These are phyloP conservation scores for Xylocampa areola DNA, from an alignment of 2,888 invertebrate genomes.

Conservation along the genomic window DNA sequence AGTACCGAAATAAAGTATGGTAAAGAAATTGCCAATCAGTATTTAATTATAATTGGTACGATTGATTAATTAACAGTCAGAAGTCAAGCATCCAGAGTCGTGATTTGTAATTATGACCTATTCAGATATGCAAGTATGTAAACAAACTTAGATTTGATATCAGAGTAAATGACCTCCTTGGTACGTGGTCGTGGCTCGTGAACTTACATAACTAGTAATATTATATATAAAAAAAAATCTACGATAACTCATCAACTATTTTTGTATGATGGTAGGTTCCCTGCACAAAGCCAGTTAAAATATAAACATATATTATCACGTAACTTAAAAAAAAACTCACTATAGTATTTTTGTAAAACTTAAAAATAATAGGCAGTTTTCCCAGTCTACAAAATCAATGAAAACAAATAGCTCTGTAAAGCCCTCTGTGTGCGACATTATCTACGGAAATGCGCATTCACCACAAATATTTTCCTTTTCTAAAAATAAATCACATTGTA, in stretches of 20 bases:
- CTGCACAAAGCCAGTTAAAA: no score
- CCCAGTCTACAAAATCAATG: no score
- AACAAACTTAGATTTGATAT: constrained; percentile 47
- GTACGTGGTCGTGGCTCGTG: constrained; percentile 28
- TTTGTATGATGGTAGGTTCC: no score
- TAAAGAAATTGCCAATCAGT: constrained; percentile 6
- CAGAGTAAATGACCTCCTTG: constrained; percentile 42
- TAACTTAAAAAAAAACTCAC: no score
- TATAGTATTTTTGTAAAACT: no score
- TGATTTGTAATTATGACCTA: constrained; percentile 41
- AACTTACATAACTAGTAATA: constrained; percentile 20
- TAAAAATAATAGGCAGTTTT: no score
- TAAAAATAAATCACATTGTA: constrained; percentile 27
- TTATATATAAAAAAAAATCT: no score
- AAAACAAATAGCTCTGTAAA: no score
- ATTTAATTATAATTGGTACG: constrained; percentile 15
- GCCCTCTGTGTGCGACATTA: constrained; percentile 14
- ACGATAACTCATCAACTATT: no score
- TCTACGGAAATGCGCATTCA: constrained; percentile 35
- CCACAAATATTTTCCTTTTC: constrained; percentile 18
- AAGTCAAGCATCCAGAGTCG: constrained; percentile 21
- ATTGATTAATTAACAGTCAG: constrained; percentile 31
- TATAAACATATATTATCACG: no score
- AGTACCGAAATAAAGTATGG: background rate
- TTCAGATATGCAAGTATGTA: constrained; percentile 32